Evolutionary conservation across 2,888 invertebrate genomes (phyloP).

Genomic region (Pseudanteris insignis): DNA sequence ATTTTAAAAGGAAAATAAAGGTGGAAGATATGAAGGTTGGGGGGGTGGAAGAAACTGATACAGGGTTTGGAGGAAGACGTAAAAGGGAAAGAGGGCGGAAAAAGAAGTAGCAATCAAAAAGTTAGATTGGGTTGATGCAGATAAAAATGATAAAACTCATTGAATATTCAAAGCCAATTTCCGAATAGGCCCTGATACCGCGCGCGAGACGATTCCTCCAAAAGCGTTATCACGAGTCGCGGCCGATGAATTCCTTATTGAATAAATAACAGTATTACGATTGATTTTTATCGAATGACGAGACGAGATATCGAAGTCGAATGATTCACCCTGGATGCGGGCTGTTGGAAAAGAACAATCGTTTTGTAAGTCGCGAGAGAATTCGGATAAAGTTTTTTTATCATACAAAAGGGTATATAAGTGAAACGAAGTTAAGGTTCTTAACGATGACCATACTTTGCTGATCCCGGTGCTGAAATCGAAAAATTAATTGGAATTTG

Average conservation of each 20-base stretch:
- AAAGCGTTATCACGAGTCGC: slow-evolving; percentile 5
- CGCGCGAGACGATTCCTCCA: slow-evolving; percentile 8
- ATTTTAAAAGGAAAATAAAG: too few species aligned
- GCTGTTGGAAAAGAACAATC: too few species aligned
- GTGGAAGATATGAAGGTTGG: too few species aligned
- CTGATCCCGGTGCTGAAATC: too few species aligned
- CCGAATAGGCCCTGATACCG: slow-evolving; percentile 29
- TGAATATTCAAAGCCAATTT: slow-evolving; percentile 27
- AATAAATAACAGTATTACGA: slow-evolving; percentile 34
- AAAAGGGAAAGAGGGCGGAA: background rate
- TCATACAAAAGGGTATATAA: too few species aligned
- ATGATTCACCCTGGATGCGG: too few species aligned
- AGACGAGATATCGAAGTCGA: slow-evolving; percentile 16
- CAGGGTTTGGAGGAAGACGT: slow-evolving; percentile 3
- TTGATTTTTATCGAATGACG: slow-evolving; percentile 21
- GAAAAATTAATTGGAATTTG: too few species aligned
- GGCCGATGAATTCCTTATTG: slow-evolving; percentile 11
- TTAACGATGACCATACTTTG: too few species aligned
- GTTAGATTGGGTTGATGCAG: slow-evolving; percentile 27
- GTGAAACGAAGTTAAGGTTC: too few species aligned
- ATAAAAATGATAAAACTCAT: slow-evolving; percentile 25
- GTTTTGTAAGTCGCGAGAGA: too few species aligned
- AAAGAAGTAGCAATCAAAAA: slow-evolving; percentile 25
- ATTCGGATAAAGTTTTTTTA: too few species aligned
- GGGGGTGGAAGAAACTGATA: slow-evolving; percentile 6